Percentiles rank a stretch among this genome's conserved stretches.
Evolutionary conservation across 2,888 invertebrate genomes (phyloP).

Genomic region (Endomychus coccineus): DNA sequence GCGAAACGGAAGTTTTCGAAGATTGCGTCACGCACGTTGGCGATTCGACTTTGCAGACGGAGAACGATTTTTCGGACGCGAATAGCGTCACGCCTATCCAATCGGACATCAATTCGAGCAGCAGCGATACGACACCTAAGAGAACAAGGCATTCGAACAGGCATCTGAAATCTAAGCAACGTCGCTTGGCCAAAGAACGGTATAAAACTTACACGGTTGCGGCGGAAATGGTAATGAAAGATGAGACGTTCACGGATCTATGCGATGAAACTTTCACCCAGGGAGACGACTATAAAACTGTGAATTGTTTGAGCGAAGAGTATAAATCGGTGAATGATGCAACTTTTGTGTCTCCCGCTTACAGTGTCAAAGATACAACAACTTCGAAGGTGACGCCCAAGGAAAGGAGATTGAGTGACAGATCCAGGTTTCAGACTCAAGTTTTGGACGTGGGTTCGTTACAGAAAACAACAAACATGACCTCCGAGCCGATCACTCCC

Average conservation of each 20-base stretch:
- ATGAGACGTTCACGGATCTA: slow-evolving; percentile 31
- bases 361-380: slow-evolving; percentile 15
- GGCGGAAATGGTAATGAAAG: slow-evolving; percentile 49
- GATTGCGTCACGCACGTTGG: slow-evolving; percentile 49
- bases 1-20: slow-evolving; percentile 47
- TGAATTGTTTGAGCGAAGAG: no score
- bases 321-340: slow-evolving; percentile 18
- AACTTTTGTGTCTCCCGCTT: slow-evolving; percentile 15
- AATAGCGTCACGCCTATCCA: slow-evolving; percentile 56
- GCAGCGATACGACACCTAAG: slow-evolving; percentile 71
- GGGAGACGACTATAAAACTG: no score
- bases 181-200: slow-evolving; percentile 67
- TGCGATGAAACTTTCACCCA: no score
- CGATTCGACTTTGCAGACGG: slow-evolving; percentile 37
- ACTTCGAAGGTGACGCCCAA: slow-evolving; percentile 52
- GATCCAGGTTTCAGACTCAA: slow-evolving; percentile 65
- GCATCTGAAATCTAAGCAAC: slow-evolving; percentile 67
- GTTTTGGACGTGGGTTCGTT: slow-evolving; percentile 36
- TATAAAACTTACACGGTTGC: slow-evolving; percentile 78
- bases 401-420: slow-evolving; percentile 58
- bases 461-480: no score
- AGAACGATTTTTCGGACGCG: slow-evolving; percentile 45
- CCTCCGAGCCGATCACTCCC: no score
- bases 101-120: slow-evolving; percentile 52
- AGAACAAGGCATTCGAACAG: slow-evolving; percentile 46